Percentiles rank a stretch among this genome's conserved stretches.
Evolutionary conservation across 2,113 vertebrate genomes (phyloP).

Genomic region (Cochlearius cochlearius): DNA sequence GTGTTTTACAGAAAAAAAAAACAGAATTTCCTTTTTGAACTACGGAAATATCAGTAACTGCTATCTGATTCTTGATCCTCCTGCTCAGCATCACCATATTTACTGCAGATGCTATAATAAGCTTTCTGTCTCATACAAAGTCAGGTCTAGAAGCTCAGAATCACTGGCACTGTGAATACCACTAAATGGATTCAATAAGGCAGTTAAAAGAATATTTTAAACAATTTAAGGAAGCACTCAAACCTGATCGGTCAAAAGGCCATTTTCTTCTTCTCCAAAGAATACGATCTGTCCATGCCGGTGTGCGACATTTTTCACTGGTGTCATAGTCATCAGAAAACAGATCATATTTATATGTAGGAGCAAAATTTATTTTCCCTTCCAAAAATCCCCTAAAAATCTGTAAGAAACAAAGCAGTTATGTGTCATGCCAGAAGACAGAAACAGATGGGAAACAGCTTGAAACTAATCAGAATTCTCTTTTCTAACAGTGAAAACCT

Average conservation of each 20-base stretch:
- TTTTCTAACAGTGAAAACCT: background rate
- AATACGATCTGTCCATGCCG: conserved; percentile 96
- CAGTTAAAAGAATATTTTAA: background rate
- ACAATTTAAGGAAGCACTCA: background rate
- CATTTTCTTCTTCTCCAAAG: conserved; percentile 97
- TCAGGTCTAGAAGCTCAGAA: background rate
- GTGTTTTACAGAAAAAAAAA: background rate
- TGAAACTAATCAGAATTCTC: background rate
- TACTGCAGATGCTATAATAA: background rate
- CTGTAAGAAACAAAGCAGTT: conserved; percentile 69
- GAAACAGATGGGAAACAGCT: conserved; percentile 6
- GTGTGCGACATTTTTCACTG: conserved; percentile 97
- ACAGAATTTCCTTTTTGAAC: background rate
- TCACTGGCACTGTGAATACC: background rate
- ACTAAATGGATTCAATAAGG: background rate
- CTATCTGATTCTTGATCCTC: background rate
- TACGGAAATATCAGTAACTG: background rate
- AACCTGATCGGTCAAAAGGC: conserved; percentile 95
- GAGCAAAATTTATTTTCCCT: conserved; percentile 93
- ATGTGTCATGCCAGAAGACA: background rate
- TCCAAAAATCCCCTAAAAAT: conserved; percentile 93
- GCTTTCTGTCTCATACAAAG: background rate
- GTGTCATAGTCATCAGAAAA: conserved; percentile 99
- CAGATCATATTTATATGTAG: conserved; percentile 97
- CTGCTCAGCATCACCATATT: background rate